phyloP scores from a whole-genome alignment of 2,113 vertebrate genomes.

The Sceloporus undulatus region DNA sequence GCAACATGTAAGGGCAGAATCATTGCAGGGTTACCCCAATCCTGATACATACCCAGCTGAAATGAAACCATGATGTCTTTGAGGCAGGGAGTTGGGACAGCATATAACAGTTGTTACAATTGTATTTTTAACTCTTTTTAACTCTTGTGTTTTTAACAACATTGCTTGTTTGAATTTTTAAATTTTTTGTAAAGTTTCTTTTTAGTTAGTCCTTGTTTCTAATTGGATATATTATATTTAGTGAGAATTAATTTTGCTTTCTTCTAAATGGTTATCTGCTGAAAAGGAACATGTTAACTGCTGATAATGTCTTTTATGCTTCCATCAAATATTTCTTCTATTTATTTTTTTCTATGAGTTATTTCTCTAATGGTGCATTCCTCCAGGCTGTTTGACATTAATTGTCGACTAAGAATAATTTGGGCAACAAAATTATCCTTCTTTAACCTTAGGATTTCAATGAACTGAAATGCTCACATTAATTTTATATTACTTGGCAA shows the following conservation, averaged over 20 bases:
- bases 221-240: constrained; percentile 46
- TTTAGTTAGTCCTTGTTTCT: constrained; percentile 34
- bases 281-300: not conserved
- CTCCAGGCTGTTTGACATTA: fast-evolving
- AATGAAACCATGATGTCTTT: not conserved
- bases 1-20: no score
- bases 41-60: constrained; percentile 18
- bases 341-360: not conserved
- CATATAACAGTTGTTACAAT: no score
- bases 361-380: not conserved
- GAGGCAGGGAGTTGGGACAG: no score
- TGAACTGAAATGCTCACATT: not conserved
- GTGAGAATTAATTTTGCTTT: constrained; percentile 50
- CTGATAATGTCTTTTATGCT: not conserved
- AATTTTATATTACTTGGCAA: not conserved
- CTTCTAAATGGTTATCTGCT: not conserved
- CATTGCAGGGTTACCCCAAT: no score
- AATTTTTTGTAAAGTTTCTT: not conserved
- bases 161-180: no score
- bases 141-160: no score
- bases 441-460: not conserved
- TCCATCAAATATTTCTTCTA: constrained; percentile 17
- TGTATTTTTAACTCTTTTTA: no score
- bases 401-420: not conserved
- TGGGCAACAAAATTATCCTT: fast-evolving